Conservation (phyloP, 2,888 invertebrate species). For the Platycnemis pennipes region DNA sequence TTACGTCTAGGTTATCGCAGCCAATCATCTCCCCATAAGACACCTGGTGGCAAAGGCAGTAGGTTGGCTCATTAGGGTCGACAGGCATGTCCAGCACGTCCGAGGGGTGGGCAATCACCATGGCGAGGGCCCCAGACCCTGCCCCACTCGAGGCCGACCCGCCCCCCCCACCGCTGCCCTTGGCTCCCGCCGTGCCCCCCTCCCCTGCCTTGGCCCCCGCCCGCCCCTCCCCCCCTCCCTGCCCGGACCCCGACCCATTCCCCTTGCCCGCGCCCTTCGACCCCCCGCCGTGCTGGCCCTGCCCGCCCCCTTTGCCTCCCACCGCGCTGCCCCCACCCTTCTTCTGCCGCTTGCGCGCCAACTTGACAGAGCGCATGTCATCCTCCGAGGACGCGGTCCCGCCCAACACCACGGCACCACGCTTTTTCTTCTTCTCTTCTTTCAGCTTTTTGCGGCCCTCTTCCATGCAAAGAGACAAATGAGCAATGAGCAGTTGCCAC, state of each 20-base stretch:
- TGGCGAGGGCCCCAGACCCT: conserved; percentile 75
- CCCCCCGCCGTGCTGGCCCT: neutral
- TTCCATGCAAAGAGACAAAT: conserved; percentile 73
- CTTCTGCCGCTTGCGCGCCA: conserved; percentile 82
- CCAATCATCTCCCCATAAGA: conserved; percentile 99
- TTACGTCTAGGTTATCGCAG: conserved; percentile 94
- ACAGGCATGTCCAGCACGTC: conserved; percentile 85
- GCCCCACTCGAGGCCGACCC: conserved; percentile 74
- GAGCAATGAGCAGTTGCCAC: no score
- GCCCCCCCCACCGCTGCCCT: conserved; percentile 73
- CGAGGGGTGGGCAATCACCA: conserved; percentile 88
- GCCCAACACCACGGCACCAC: conserved; percentile 78
- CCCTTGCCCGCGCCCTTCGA: conserved; percentile 41
- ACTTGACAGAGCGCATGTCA: conserved; percentile 79
- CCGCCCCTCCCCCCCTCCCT: neutral
- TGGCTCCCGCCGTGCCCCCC: conserved; percentile 76
- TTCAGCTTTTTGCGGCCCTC: conserved; percentile 87
- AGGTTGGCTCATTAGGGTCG: conserved; percentile 98
- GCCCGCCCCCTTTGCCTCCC: conserved; percentile 21
- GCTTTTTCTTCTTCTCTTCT: conserved; percentile 84
- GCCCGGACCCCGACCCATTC: neutral
- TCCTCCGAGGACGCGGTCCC: conserved; percentile 79
- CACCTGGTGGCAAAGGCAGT: conserved; percentile 98
- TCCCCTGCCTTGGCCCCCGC: conserved; percentile 18
- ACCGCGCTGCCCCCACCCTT: conserved; percentile 78